Conservation (phyloP, 2,888 invertebrate genomes). For the Alitta virens region DNA sequence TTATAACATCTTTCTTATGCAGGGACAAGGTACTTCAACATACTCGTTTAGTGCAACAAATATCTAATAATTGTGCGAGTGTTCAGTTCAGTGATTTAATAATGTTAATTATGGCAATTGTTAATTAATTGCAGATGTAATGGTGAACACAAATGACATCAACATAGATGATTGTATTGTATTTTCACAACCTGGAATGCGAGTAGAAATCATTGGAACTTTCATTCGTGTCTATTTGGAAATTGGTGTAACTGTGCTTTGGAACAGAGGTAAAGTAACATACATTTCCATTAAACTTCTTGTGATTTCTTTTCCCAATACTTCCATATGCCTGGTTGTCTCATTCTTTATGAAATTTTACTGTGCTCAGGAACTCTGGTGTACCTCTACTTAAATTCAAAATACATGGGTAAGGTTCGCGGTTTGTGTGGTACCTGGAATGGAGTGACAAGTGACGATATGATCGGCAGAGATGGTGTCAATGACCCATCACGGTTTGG, state of each 20-base stretch:
- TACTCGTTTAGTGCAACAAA: too few relatives aligned
- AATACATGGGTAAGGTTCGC: conserved; percentile 20
- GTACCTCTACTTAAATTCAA: conserved; percentile 19
- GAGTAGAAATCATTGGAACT: conserved; percentile 68
- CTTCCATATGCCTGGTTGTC: too few relatives aligned
- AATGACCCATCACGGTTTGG: too few relatives aligned
- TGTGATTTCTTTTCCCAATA: too few relatives aligned
- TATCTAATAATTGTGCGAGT: too few relatives aligned
- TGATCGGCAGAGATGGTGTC: neutral
- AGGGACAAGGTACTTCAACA: too few relatives aligned
- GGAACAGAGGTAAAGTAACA: conserved; percentile 2
- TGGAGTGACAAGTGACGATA: conserved; percentile 24
- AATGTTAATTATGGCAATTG: too few relatives aligned
- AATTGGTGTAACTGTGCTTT: conserved; percentile 11
- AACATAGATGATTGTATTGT: neutral
- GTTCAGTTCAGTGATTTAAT: too few relatives aligned
- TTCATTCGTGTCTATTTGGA: conserved; percentile 60
- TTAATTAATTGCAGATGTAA: neutral
- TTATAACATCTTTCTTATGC: too few relatives aligned
- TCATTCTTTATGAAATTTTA: too few relatives aligned
- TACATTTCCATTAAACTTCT: too few relatives aligned
- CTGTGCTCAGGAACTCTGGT: conserved; percentile 28
- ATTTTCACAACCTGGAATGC: conserved; percentile 53
- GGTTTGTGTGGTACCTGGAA: conserved; percentile 31
- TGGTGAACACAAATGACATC: neutral